These are phyloP conservation scores for Chrysopilus asiliformis DNA, from an alignment of 2,888 invertebrate genomes.

Conservation along the genomic window DNA sequence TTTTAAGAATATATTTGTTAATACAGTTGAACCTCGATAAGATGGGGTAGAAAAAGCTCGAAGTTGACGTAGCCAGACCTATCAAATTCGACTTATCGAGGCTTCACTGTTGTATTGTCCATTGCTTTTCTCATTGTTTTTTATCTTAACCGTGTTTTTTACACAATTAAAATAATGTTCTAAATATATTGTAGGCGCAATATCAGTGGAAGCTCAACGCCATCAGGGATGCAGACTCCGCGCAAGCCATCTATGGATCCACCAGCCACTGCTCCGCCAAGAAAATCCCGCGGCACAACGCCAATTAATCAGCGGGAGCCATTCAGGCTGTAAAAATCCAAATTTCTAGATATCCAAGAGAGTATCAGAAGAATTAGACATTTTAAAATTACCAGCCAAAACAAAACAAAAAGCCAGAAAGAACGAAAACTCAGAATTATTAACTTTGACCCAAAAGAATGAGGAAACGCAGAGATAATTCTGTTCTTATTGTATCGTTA, in stretches of 20 bases:
- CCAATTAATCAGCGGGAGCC: conserved; percentile 47
- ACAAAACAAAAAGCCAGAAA: not conserved
- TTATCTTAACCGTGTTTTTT: not conserved
- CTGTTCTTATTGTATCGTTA: no score
- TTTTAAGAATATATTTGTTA: no score
- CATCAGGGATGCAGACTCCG: conserved; percentile 36
- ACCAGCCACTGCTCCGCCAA: conserved; percentile 23
- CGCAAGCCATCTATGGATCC: conserved; percentile 34
- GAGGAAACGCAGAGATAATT: no score
- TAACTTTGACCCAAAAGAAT: not conserved
- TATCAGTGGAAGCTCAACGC: conserved; percentile 35
- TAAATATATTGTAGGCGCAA: conserved; percentile 24
- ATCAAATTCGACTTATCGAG: no score
- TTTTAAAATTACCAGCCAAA: not conserved
- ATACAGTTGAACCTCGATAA: no score
- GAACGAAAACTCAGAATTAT: not conserved
- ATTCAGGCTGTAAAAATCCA: conserved; percentile 50
- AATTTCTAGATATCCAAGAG: no score
- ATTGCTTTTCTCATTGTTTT: conserved; percentile 5
- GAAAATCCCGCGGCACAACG: conserved; percentile 34
- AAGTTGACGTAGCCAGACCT: no score
- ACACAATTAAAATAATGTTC: not conserved
- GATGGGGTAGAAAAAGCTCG: no score
- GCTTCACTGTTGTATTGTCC: no score
- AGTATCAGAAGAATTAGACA: no score